Percentiles rank a stretch among this genome's conserved stretches.
These are phyloP conservation scores for Porites rus DNA, from an alignment of 92 coral and sea anemone genomes.

Conservation along the genomic window DNA sequence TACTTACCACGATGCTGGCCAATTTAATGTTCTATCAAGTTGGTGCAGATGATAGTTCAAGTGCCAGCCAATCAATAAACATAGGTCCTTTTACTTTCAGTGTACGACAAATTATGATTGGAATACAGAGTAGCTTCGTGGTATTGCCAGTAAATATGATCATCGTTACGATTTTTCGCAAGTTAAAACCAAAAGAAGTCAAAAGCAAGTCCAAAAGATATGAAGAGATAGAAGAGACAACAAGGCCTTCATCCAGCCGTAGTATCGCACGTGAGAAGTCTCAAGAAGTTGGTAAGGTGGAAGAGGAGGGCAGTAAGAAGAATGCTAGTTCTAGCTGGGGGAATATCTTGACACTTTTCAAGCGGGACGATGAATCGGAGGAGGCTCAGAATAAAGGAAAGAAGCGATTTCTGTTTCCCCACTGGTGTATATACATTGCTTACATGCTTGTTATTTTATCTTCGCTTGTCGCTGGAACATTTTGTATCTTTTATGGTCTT, in stretches of 20 bases:
- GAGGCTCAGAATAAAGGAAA: constrained; percentile 39
- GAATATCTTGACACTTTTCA: constrained; percentile 46
- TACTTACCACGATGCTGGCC: constrained; percentile 85
- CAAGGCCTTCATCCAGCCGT: neutral
- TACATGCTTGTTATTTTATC: constrained; percentile 74
- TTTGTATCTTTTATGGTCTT: constrained; percentile 84
- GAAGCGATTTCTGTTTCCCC: constrained; percentile 79
- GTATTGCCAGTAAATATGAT: constrained; percentile 90
- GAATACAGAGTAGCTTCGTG: constrained; percentile 83
- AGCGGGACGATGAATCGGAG: constrained; percentile 47
- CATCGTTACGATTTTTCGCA: constrained; percentile 88
- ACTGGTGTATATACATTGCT: constrained; percentile 90
- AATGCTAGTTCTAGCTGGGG: constrained; percentile 19
- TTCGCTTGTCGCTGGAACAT: constrained; percentile 65
- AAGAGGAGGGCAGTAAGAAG: constrained; percentile 21
- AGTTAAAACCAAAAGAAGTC: constrained; percentile 80
- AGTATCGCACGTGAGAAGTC: neutral
- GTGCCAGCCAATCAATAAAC: constrained; percentile 56
- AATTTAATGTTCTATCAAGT: constrained; percentile 91
- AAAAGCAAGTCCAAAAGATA: constrained; percentile 61
- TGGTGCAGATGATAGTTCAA: constrained; percentile 63
- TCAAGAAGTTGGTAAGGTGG: neutral
- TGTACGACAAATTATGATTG: constrained; percentile 78
- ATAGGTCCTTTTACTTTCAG: constrained; percentile 89
- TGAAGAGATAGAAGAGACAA: constrained; percentile 46